phyloP scores from a whole-genome alignment of 37 sponge, comb jelly and placozoan genomes.

The Ephydatia muelleri region DNA sequence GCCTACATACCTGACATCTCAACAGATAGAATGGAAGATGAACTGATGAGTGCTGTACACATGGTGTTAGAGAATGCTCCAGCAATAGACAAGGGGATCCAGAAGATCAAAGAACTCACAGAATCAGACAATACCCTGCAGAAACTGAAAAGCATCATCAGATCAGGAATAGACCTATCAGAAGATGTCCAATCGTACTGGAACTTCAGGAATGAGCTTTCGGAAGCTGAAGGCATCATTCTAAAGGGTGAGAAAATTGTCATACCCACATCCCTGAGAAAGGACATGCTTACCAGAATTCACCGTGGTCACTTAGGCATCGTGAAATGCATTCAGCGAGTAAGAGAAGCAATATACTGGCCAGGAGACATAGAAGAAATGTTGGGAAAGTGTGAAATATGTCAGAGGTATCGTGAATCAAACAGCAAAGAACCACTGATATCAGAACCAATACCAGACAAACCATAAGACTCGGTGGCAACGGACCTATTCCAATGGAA shows the following conservation, averaged over 20 bases:
- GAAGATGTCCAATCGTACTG: slow-evolving; percentile 9
- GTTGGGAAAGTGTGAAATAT: slow-evolving; percentile 15
- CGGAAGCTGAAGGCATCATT: slow-evolving; percentile 30
- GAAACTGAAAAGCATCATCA: background rate
- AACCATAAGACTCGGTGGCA: slow-evolving; percentile 60
- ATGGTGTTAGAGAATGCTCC: no score
- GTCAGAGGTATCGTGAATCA: slow-evolving; percentile 20
- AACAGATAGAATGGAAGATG: no score
- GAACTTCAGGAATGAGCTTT: slow-evolving; percentile 12
- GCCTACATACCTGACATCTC: slow-evolving; percentile 6
- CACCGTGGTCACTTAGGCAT: slow-evolving; percentile 52
- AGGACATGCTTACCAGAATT: slow-evolving; percentile 23
- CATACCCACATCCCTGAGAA: slow-evolving; percentile 18
- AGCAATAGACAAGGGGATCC: background rate
- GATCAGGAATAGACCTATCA: background rate
- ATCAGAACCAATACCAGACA: slow-evolving; percentile 23
- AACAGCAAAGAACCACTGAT: slow-evolving; percentile 23
- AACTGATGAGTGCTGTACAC: no score
- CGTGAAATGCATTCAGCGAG: slow-evolving; percentile 35
- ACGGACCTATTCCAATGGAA: slow-evolving; percentile 59
- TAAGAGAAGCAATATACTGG: slow-evolving; percentile 40
- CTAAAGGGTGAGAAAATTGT: slow-evolving; percentile 30
- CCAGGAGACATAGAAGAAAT: slow-evolving; percentile 46
- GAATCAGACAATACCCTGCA: slow-evolving; percentile 8
- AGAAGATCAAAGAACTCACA: background rate